These are phyloP conservation scores for Lithophane socia DNA, from an alignment of 2,888 invertebrate species.

Conservation along the genomic window DNA sequence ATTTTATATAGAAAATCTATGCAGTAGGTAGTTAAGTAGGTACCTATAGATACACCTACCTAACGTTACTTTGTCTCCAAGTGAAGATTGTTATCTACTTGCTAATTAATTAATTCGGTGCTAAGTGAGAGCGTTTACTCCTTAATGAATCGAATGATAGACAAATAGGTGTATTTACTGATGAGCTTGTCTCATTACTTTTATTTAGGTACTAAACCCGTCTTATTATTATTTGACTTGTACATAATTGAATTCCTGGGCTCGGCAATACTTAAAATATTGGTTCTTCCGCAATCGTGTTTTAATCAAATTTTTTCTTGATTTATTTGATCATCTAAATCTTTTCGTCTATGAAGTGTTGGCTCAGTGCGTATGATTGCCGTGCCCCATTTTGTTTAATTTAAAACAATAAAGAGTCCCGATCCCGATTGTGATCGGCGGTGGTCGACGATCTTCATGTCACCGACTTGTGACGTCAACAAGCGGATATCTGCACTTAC, in stretches of 20 bases:
- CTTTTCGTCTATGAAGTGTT: not conserved
- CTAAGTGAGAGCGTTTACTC: not conserved
- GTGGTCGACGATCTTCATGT: conserved; percentile 59
- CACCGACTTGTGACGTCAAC: conserved; percentile 58
- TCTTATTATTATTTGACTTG: not conserved
- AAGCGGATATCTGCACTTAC: conserved; percentile 47
- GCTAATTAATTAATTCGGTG: not conserved
- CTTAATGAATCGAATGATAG: not conserved
- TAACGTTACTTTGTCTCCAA: not conserved
- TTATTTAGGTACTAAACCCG: not conserved
- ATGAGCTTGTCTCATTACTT: not conserved
- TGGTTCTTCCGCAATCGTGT: not conserved
- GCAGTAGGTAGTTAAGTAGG: not conserved
- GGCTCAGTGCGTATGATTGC: conserved; percentile 41
- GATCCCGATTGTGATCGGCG: conserved; percentile 51
- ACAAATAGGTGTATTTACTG: not conserved
- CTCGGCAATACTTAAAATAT: not conserved
- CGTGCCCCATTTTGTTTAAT: conserved; percentile 71
- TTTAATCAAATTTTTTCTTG: conserved; percentile 6
- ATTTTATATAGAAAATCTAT: not conserved
- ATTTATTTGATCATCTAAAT: conserved; percentile 10
- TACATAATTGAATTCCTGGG: not conserved
- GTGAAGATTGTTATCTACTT: not conserved
- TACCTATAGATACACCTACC: not conserved
- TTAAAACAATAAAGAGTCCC: conserved; percentile 73